A percentile compares a stretch with the other conserved stretches of the same genome.
phyloP scores from a whole-genome alignment of 2,797 vertebrate genomes.

The Notolabrus celidotus region DNA sequence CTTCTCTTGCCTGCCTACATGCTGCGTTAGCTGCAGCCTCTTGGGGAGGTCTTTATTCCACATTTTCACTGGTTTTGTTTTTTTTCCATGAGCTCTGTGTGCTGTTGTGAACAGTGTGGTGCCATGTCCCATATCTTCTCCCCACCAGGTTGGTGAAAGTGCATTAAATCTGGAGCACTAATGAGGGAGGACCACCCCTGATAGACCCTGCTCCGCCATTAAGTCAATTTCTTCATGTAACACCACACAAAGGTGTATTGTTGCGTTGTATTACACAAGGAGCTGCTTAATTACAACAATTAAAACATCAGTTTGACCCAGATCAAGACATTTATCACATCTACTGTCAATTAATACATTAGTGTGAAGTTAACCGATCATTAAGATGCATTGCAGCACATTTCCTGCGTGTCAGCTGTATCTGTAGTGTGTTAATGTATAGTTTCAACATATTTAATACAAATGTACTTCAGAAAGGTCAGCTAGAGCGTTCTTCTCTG shows the following conservation, averaged over 20 bases:
- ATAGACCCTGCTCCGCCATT: constrained; percentile 55
- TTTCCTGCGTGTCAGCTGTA: background rate
- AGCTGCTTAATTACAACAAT: constrained; percentile 14
- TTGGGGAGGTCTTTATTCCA: constrained; percentile 27
- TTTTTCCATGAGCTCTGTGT: constrained; percentile 16
- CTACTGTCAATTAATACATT: constrained; percentile 5
- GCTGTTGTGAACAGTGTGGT: constrained; percentile 39
- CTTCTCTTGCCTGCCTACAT: background rate
- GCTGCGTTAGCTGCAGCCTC: background rate
- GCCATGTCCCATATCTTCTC: constrained; percentile 46
- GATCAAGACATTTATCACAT: constrained; percentile 32
- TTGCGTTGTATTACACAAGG: constrained; percentile 38
- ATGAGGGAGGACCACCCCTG: constrained; percentile 74
- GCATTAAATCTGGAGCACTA: constrained; percentile 53
- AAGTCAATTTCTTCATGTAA: constrained; percentile 66
- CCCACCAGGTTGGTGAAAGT: constrained; percentile 38
- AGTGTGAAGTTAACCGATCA: background rate
- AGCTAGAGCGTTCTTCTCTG: background rate
- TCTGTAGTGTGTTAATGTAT: too few relatives aligned
- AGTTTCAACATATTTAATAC: background rate
- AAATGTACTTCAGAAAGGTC: background rate
- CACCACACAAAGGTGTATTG: constrained; percentile 73
- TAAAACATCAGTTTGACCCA: constrained; percentile 7
- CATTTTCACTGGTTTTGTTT: constrained; percentile 14
- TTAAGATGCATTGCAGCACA: background rate